These are phyloP conservation scores for Acanthornis magna DNA, from an alignment of 2,797 vertebrate genomes.

Conservation along the genomic window DNA sequence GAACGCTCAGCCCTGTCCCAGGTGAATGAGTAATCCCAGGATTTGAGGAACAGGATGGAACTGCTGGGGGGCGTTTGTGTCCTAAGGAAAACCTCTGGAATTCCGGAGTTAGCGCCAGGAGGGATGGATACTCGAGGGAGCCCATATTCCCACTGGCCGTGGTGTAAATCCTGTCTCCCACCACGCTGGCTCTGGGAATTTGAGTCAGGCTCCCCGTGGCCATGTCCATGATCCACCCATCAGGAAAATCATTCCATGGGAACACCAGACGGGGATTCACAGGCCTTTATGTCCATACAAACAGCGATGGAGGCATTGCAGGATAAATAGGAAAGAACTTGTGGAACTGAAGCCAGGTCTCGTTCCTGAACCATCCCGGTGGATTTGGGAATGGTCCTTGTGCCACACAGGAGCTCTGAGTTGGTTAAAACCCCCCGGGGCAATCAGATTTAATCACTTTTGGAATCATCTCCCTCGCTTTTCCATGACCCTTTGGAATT, in stretches of 20 bases:
- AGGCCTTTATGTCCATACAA: neutral
- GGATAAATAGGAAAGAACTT: neutral
- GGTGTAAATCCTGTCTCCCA: neutral
- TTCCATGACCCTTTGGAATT: neutral
- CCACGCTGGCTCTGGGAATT: neutral
- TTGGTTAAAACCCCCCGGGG: neutral
- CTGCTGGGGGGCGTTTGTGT: neutral
- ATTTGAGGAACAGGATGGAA: neutral
- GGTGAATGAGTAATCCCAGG: neutral
- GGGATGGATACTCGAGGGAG: rapidly evolving
- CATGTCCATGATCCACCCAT: too few species aligned
- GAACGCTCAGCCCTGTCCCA: neutral
- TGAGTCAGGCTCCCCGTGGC: neutral
- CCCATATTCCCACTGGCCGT: rapidly evolving
- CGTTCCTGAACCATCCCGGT: neutral
- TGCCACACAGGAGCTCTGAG: neutral
- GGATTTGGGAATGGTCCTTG: neutral
- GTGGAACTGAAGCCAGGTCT: neutral
- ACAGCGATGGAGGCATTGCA: rapidly evolving
- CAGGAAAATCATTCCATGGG: neutral
- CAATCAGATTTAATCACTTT: neutral
- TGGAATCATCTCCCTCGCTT: neutral
- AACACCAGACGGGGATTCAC: neutral
- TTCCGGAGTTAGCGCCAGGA: neutral
- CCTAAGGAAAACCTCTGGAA: neutral